phyloP scores from a whole-genome alignment of 2,797 vertebrate species.

The Neosilurus hyrtlii region DNA sequence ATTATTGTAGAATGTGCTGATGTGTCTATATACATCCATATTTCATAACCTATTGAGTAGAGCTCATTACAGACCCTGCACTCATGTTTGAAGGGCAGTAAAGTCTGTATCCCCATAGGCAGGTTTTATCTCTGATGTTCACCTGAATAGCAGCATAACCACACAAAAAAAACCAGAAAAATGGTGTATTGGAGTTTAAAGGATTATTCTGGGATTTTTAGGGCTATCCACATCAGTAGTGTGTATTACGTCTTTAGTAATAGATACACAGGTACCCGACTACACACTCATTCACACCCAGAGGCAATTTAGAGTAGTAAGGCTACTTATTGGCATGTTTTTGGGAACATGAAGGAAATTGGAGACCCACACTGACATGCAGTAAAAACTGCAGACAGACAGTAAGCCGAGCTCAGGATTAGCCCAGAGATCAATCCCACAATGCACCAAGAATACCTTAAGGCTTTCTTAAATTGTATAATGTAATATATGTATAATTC shows the following conservation, averaged over 20 bases:
- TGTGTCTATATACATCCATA: slow-evolving; percentile 8
- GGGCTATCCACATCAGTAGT: not conserved
- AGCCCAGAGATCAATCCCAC: not conserved
- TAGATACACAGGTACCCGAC: not conserved
- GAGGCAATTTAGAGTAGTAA: not conserved
- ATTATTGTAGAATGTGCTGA: slow-evolving; percentile 30
- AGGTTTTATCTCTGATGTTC: slow-evolving; percentile 31
- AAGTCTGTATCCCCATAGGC: not conserved
- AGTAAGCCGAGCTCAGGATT: not conserved
- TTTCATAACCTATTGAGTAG: slow-evolving; percentile 27
- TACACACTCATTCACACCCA: not conserved
- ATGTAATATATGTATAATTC: not conserved
- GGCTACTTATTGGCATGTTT: not conserved
- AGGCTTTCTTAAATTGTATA: not conserved
- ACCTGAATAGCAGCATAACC: slow-evolving; percentile 28
- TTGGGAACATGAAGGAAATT: not conserved
- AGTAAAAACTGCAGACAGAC: not conserved
- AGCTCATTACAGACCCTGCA: slow-evolving; percentile 7
- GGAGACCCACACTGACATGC: not conserved
- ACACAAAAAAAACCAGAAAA: not conserved
- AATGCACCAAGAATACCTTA: not conserved
- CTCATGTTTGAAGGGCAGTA: slow-evolving; percentile 17
- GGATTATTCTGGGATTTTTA: not conserved
- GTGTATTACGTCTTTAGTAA: not conserved
- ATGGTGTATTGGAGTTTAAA: not conserved